These are phyloP conservation scores for Polypedilum vanderplanki DNA, from an alignment of 1,140 invertebrate genomes.

Conservation along the genomic window DNA sequence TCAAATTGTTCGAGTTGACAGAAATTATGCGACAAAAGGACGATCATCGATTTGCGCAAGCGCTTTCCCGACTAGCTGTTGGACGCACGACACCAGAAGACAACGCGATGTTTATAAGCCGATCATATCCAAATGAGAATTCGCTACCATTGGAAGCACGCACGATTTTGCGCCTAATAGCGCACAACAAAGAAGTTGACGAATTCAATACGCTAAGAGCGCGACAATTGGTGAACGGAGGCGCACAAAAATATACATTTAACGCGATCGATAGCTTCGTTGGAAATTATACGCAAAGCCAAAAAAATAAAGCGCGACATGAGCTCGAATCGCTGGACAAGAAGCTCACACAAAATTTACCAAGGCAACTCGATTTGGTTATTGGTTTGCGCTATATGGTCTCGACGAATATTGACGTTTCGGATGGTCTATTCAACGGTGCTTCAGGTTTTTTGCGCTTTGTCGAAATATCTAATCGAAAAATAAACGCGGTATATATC, in stretches of 20 bases:
- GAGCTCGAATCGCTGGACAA: too few relatives aligned
- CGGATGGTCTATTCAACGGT: conserved; percentile 22
- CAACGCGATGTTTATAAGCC: too few relatives aligned
- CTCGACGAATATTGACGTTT: background rate
- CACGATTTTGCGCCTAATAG: background rate
- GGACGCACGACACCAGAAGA: conserved; percentile 28
- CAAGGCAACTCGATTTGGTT: background rate
- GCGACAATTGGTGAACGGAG: background rate
- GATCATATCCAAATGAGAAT: background rate
- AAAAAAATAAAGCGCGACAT: too few relatives aligned
- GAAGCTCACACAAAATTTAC: background rate
- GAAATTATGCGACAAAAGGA: conserved; percentile 36
- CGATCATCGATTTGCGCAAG: conserved; percentile 33
- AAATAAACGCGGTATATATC: background rate
- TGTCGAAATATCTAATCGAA: background rate
- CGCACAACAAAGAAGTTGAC: background rate
- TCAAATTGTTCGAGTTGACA: conserved; percentile 32
- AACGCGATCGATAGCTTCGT: background rate
- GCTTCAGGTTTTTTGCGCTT: background rate
- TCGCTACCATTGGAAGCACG: background rate
- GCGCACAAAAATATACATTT: background rate
- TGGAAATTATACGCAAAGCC: background rate
- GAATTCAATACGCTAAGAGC: background rate
- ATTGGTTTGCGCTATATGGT: too few relatives aligned
- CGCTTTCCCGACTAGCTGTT: conserved; percentile 33